Percentiles rank a stretch among this genome's conserved stretches.
Evolutionary conservation across 2,797 vertebrate species (phyloP).

Genomic region (Hippopotamyrus pictus): DNA sequence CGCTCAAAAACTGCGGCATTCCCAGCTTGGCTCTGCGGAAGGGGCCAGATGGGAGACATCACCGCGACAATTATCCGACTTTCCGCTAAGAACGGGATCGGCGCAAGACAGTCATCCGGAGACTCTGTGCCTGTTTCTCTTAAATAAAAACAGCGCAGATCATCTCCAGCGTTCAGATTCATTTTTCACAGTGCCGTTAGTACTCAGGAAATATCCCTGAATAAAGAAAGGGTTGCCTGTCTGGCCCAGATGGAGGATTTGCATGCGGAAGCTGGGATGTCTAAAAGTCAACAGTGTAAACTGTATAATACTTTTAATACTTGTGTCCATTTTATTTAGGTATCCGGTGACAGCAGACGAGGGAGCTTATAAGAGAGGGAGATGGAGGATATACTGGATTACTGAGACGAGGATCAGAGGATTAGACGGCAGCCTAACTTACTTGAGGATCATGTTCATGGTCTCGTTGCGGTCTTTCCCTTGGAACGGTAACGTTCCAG

Average conservation of each 20-base stretch:
- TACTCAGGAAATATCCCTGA: neutral
- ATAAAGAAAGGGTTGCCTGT: neutral
- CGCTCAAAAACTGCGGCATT: slow-evolving; percentile 96
- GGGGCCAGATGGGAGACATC: slow-evolving; percentile 15
- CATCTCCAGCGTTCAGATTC: neutral
- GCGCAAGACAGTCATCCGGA: neutral
- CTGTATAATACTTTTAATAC: neutral
- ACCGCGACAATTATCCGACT: neutral
- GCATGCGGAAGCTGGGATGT: neutral
- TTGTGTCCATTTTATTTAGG: neutral
- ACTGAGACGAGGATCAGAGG: neutral
- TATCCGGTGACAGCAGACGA: neutral
- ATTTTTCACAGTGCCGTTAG: neutral
- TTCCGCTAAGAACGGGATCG: neutral
- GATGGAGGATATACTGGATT: neutral
- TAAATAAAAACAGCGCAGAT: neutral
- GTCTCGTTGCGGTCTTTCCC: slow-evolving; percentile 97
- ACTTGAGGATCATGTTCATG: slow-evolving; percentile 99
- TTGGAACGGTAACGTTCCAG: slow-evolving; percentile 95
- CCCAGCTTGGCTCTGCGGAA: slow-evolving; percentile 84
- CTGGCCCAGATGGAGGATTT: neutral
- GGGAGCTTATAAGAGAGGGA: neutral
- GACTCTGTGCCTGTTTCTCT: neutral
- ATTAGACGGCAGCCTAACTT: slow-evolving; percentile 47
- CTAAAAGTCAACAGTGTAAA: neutral